Evolutionary conservation across 2,888 invertebrate genomes (phyloP), one percentile per base, ranked within the genome.

Genomic region (Reticulitermes lucifugus): DNA sequence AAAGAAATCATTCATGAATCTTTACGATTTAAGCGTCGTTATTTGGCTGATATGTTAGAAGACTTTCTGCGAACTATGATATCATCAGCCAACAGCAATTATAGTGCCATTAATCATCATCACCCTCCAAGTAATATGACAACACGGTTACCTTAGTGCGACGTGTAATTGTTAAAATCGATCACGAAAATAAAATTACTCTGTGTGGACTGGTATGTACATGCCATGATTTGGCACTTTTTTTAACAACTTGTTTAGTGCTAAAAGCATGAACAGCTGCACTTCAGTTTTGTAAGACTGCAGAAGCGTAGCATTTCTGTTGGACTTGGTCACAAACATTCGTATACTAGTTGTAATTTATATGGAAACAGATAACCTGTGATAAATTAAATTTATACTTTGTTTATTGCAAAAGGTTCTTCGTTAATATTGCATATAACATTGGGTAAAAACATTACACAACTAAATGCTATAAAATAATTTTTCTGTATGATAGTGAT

Each of bases 1-100:
- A 93, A 94, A 88, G 94, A 96, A 89, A 93, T 96, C 87, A 95
- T 96, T 88, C 93, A 94, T 88, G 96, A 96, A 92, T 95, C 96
- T 79, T 91, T 95, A 88, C 92, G 96, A 88, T 96, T 96, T 91
- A 96, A 96, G 90, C 92, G 96, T 88, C 94, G 95, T 89, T 93
- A 93, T 88, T 92, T 96, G 87, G 95, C 95, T 55, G 92, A 93
- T 89, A 90, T 94, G 86, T 91, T 96, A 86, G 95, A 95, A 90
- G 94, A 95, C 89, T 94, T 94, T 89, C 71, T 86, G 59, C 60
- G 60, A 59, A 87, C 86, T 41, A 77, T 84, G 84, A 59, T 79
- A 43, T 60, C 83, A 41, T 25, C 65, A 71, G 65, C 79, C 41
- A 84, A 46, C 79, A 51, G n/a, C 22, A 84, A 41, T 73, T 51